These are phyloP conservation scores for Psittacara wagleri DNA, from an alignment of 2,113 vertebrate species.

Conservation along the genomic window DNA sequence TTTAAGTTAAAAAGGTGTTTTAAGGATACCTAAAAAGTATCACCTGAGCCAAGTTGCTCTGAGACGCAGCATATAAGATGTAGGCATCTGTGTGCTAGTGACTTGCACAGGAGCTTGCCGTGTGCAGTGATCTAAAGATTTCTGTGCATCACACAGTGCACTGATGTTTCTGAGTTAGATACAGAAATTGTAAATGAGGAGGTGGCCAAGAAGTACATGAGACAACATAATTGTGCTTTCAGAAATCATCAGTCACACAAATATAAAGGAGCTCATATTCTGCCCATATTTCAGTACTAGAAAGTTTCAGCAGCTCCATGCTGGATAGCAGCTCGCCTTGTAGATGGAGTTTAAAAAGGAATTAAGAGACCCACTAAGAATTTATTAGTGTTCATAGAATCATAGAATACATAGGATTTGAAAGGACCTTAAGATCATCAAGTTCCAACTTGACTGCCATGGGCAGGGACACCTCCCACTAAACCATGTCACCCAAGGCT, in stretches of 20 bases:
- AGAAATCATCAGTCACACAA: not conserved
- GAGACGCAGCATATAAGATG: not conserved
- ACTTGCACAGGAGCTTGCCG: not conserved
- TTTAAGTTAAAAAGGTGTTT: not conserved
- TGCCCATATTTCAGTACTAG: not conserved
- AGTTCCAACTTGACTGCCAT: not conserved
- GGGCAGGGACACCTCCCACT: not conserved
- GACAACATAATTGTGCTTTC: not conserved
- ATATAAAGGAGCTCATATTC: not conserved
- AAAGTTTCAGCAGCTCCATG: not conserved
- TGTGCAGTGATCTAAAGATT: not conserved
- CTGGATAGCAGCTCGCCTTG: not conserved
- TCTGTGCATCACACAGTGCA: fast-evolving
- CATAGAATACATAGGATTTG: not conserved
- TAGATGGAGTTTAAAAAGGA: not conserved
- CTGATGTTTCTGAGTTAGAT: not conserved
- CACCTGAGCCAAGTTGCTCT: not conserved
- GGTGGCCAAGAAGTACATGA: not conserved
- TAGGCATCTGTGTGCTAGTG: not conserved
- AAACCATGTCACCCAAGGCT: not conserved
- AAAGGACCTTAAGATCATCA: not conserved
- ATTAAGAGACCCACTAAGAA: not conserved
- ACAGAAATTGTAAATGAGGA: not conserved
- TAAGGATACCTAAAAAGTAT: not conserved
- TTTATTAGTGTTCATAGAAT: not conserved